Base-by-base conservation (phyloP, 2,797 vertebrate genomes). In the Halcyon badia region DNA sequence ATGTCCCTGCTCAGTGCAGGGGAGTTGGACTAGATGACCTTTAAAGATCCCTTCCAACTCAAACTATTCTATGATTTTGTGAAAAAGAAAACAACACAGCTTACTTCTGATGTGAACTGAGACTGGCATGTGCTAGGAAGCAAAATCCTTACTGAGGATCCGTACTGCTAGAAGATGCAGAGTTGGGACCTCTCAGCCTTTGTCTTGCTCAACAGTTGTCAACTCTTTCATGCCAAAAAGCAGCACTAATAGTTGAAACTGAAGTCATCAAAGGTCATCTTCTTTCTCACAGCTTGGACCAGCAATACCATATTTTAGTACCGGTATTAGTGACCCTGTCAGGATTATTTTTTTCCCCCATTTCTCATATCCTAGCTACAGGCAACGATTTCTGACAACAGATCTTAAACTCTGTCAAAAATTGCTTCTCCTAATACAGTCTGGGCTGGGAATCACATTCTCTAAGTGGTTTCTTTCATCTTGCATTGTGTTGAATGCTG, bases 401-500 rank as follows among this genome's bases (percentile, higher is more conserved):
- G 25, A 64, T 58, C 33, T 72, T 57, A 58, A 92, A 51, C 56
- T 46, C 37, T 46, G 25, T 28, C 52, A 52, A 14, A 86, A 65
- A 3, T 14, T 52, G 3, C 28, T 85, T 86, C 51, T n/a, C 8
- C 11, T 78, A 75, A 58, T 5, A 15, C 46, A 81, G 46, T 5
- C 24, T 78, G 18, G 33, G 8, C 3, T 37, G 51, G 20, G 18
- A 83, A 66, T 58, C 52, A 30, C 13, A 8, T 58, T 78, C 10
- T 14, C 7, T 14, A 39, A 28, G 61, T 24, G 3, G 4, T 56
- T 83, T 73, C 28, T 14, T 56, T 79, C 25, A 37, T 25, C 66
- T 51, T n/a, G 1, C 26, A 5, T 51, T 64, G 13, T 30, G 24
- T 30, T 14, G 37, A 84, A 73, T 0, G 5, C 6, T 3, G 4